Base-by-base conservation (phyloP, 2,797 vertebrate species). In the Mormyrops boulengeri region DNA sequence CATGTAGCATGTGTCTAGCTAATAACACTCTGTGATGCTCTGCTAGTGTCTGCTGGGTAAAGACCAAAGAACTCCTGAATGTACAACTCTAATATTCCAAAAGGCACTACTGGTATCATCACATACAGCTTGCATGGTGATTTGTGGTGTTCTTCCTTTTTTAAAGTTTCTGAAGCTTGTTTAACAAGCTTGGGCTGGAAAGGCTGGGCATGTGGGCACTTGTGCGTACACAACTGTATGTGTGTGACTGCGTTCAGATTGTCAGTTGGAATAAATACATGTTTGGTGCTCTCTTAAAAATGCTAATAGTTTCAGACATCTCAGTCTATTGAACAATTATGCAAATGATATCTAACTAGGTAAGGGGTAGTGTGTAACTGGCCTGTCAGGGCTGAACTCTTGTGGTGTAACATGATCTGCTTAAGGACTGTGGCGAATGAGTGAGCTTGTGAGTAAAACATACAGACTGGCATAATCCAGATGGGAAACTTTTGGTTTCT, bases 91-190 rank as follows among this genome's bases (percentile, higher is more conserved):
- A 90, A 85, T 53, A 66, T 87, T 1, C 85, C 80, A 69, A 90
- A 44, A 34, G 69, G 50, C 52, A 14, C n/a, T 47, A 0, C 14
- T 60, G 73, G n/a, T 55, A 22, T 38, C 38, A 11, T 57, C 88
- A 53, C 22, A 41, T 57, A n/a, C 77, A 17, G 73, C 73, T 30
- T 38, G 73, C 38, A 19, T 8, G 38, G 14, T 80, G 14, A 44
- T n/a, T 60, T 41, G 34, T 47, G 87, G 55, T 26, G 30, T 55
- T 30, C 12, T 34, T 38, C 53, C 30, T 49, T 55, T 73, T 47
- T 82, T 89, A 91, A 92, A 92, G 93, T 90, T 94, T 94, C 94
- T 92, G 93, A 93, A 96, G 96, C 96, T 95, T 95, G 96, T 95
- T 95, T 93, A 94, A 94, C 96, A 86, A 93, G 95, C 92, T 95